These are phyloP conservation scores for Lemur catta DNA, from an alignment of 2,797 vertebrate species.

Conservation along the genomic window DNA sequence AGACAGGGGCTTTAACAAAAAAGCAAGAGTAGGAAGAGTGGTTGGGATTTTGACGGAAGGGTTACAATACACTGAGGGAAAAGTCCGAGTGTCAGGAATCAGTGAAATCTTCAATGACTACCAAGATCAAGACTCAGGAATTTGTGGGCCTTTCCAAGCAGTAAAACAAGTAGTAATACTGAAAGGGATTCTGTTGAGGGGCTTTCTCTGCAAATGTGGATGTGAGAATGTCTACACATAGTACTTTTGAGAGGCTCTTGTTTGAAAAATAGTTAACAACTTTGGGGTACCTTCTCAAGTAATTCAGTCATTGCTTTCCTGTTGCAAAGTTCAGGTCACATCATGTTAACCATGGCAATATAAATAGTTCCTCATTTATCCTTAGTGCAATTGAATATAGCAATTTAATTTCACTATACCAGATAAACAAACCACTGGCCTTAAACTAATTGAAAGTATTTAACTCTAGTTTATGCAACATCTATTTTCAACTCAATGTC, in stretches of 20 bases:
- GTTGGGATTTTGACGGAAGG: not conserved
- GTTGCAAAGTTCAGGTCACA: not conserved
- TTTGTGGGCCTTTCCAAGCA: constrained; percentile 55
- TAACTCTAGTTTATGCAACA: not conserved
- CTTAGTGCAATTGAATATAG: not conserved
- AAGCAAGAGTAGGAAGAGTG: not conserved
- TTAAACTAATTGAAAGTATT: not conserved
- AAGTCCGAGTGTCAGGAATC: not conserved
- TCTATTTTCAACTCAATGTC: not conserved
- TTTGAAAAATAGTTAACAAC: not conserved
- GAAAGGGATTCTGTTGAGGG: constrained; percentile 26
- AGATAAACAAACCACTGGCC: not conserved
- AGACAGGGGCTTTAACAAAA: not conserved
- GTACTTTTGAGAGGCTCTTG: not conserved
- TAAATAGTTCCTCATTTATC: not conserved
- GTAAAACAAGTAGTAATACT: not conserved
- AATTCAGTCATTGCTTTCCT: not conserved
- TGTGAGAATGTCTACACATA: not conserved
- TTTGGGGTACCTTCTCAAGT: not conserved
- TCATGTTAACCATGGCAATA: not conserved
- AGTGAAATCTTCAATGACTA: not conserved
- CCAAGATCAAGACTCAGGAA: not conserved
- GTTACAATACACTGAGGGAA: not conserved
- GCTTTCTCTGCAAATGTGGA: not conserved
- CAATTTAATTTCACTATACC: not conserved